phyloP scores from a whole-genome alignment of 2,113 vertebrate genomes.

The Myiopsitta monachus region DNA sequence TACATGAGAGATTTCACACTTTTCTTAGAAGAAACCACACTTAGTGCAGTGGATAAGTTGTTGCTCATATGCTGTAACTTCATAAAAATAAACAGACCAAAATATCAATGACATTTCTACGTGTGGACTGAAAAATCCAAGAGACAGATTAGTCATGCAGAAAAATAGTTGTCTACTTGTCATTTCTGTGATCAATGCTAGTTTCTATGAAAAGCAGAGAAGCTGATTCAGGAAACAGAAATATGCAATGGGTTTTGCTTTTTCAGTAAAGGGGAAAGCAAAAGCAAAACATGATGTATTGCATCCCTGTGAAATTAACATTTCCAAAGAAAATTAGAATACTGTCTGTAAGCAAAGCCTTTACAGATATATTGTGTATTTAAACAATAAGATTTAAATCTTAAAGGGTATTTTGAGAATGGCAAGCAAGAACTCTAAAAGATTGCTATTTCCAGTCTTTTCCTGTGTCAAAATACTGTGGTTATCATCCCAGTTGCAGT shows the following conservation, averaged over 20 bases:
- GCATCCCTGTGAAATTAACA: neutral
- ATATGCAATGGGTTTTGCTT: neutral
- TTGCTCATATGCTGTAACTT: neutral
- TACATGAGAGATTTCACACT: neutral
- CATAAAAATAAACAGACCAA: neutral
- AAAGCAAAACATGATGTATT: neutral
- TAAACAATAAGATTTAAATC: neutral
- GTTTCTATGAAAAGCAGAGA: neutral
- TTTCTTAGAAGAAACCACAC: neutral
- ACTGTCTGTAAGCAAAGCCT: neutral
- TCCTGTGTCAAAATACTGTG: neutral
- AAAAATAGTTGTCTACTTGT: neutral
- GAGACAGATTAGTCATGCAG: neutral
- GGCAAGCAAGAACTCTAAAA: neutral
- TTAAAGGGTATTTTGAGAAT: neutral
- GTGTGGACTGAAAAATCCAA: neutral
- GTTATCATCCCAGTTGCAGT: neutral
- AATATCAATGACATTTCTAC: neutral
- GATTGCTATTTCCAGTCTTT: neutral
- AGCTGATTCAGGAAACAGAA: neutral
- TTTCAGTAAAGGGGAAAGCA: neutral
- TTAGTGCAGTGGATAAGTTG: neutral
- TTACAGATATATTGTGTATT: neutral
- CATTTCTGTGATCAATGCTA: neutral
- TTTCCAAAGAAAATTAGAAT: neutral